Base-by-base conservation (phyloP, 2,113 vertebrate genomes). In the Neolamprologus ventralis region DNA sequence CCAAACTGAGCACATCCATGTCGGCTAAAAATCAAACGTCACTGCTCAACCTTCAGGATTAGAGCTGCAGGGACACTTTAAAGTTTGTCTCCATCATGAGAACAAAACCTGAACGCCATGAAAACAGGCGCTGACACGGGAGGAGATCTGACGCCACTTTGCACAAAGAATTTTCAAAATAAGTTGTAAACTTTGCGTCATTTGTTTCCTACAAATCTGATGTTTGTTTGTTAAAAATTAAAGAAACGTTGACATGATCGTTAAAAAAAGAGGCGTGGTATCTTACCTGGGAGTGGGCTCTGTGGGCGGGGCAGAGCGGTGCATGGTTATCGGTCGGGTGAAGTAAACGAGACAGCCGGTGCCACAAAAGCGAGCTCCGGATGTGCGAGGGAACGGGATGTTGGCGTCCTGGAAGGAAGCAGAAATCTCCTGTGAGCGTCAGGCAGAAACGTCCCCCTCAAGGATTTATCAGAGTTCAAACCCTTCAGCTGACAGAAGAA, bases 361-460 rank as follows among this genome's bases (percentile, higher is more conserved):
- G 85, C 98, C 98, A 86, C 98, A 99, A 95, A 99, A 99, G 81
- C 99, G 97, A 73, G 98, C 99, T n/a, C 99, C 99, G 0, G 98
- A 99, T 5, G 98, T 99, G 12, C 98, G 97, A 31, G 99, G 99
- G 85, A 99, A 99, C 0, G 99, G 99, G 93, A 99, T 98, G 93
- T 99, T 99, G n/a, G 99, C 98, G 57, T 99, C 99, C 96, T 99
- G 86, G 2, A 73, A 40, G 63, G 31, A 31, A 58, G 42, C 7
- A 23, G 13, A 21, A 12, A 5, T 14, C 9, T 23, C 23, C 23
- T 19, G 35, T 51, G 54, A 40, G 37, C 37, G 1, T 71, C 37
- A 16, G 21, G 0, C 4, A 26, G 21, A 73, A 45, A 73, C 19
- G 13, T 0, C 19, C 17, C 33, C 60, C 3, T 35, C n/a, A n/a